Percentiles rank a stretch among this genome's conserved stretches.
Evolutionary conservation across 1,140 invertebrate species (phyloP).

Genomic region (Drosophila repletoides): DNA sequence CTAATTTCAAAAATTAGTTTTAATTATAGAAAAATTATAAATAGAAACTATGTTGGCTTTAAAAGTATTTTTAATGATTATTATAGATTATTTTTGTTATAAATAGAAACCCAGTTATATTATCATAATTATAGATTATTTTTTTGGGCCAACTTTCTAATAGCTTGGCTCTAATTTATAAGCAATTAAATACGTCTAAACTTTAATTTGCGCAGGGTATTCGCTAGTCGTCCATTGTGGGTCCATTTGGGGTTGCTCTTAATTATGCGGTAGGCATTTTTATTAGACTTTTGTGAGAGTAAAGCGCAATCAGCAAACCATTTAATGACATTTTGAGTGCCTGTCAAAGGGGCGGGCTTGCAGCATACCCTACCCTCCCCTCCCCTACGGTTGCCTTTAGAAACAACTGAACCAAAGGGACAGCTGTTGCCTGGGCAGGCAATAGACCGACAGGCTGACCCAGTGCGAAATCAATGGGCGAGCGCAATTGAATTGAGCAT

Average conservation of each 20-base stretch:
- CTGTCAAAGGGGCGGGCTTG: slow-evolving; percentile 27
- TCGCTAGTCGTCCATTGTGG: not conserved
- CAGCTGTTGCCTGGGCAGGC: slow-evolving; percentile 47
- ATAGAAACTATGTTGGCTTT: no score
- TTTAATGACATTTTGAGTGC: slow-evolving; percentile 71
- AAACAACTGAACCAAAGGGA: not conserved
- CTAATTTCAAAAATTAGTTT: no score
- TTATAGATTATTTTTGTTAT: no score
- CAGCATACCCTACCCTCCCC: slow-evolving; percentile 48
- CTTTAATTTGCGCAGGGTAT: not conserved
- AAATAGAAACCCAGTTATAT: no score
- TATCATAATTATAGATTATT: no score
- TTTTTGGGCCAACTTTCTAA: no score
- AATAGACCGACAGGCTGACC: slow-evolving; percentile 41
- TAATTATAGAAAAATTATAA: no score
- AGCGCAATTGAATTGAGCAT: slow-evolving; percentile 37
- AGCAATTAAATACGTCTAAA: not conserved
- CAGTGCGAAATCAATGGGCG: slow-evolving; percentile 44
- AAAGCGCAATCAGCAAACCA: slow-evolving; percentile 48
- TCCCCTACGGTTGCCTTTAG: not conserved
- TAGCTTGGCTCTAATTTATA: no score
- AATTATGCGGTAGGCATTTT: slow-evolving; percentile 32
- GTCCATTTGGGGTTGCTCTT: slow-evolving; percentile 29
- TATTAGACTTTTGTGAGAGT: slow-evolving; percentile 14
- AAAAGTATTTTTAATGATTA: no score